Evolutionary conservation across 2,113 vertebrate genomes (phyloP), one percentile per base, ranked within the genome.

Genomic region (Corydoras maculifer): DNA sequence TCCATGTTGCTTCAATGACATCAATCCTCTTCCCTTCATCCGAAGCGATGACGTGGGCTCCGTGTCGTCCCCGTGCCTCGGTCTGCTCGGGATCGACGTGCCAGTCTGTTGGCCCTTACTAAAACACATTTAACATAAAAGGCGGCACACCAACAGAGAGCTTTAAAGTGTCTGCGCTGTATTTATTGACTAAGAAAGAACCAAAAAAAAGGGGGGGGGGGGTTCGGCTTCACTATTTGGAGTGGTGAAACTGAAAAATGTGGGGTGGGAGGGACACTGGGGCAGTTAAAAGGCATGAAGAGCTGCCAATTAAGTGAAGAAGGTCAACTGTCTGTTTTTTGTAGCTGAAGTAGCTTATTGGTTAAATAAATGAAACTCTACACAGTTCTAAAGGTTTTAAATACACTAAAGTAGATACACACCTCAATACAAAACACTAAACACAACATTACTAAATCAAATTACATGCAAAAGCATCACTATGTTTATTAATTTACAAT

Each of bases 1-100:
- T 83, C 80, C 84, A 90, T 86, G 86, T 87, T 91, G 90, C 88
- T 86, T 83, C 83, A 80, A 84, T 78, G 85, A 83, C 86, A 85
- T 88, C 77, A 72, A 58, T 43, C 58, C 68, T 81, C 75, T 80
- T 72, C 72, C 57, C 11, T 53, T 48, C 58, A 68, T 66, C 78
- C 7, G 35, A 43, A 43, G 35, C 35, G 7, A 78, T 82, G 82
- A 81, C 79, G 76, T 77, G 76, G 75, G 14, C 65, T 60, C 62
- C 31, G 77, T 77, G 69, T 75, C 72, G 78, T 67, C 69, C 67
- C 71, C 72, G 15, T 8, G 15, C 30, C 50, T 54, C 49, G 35
- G 12, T 13, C 18, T 35, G 15, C 13, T 11, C 11, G 70, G 35
- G 55, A 60, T 59, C 54, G 58, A 48, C 58, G 60, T 78, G 70